Percentiles rank a stretch among this genome's conserved stretches.
These are phyloP conservation scores for Cryptotermes secundus DNA, from an alignment of 1,140 invertebrate genomes.

Conservation along the genomic window DNA sequence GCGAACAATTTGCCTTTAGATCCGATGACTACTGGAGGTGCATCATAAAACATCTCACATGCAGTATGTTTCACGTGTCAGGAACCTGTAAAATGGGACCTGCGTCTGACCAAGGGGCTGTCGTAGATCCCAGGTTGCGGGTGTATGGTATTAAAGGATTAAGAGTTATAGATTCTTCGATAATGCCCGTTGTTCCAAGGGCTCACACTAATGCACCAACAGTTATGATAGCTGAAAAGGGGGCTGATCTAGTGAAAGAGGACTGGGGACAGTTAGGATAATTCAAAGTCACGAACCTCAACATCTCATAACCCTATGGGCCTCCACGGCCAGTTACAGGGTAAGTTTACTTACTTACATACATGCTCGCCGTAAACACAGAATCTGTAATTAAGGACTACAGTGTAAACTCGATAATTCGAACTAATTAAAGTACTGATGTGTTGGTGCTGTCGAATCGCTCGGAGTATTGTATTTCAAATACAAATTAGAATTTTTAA, in stretches of 20 bases:
- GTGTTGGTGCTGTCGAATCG: no score
- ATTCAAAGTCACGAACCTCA: no score
- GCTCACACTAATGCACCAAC: slow-evolving; percentile 76
- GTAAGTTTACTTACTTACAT: no score
- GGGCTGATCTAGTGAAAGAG: slow-evolving; percentile 67
- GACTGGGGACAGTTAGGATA: slow-evolving; percentile 46
- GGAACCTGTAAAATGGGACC: slow-evolving; percentile 80
- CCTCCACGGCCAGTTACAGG: no score
- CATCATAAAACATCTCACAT: slow-evolving; percentile 59
- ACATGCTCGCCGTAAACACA: no score
- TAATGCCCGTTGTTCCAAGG: slow-evolving; percentile 72
- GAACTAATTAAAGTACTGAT: no score
- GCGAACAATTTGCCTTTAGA: slow-evolving; percentile 48
- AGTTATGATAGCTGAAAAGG: slow-evolving; percentile 79
- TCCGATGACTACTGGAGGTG: slow-evolving; percentile 65
- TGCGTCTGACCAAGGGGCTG: slow-evolving; percentile 56
- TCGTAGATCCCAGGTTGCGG: slow-evolving; percentile 65
- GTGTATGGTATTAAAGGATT: slow-evolving; percentile 65
- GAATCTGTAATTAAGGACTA: no score
- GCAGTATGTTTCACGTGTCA: slow-evolving; percentile 68
- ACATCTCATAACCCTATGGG: no score
- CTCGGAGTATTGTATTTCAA: no score
- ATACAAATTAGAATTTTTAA: no score
- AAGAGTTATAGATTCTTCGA: slow-evolving; percentile 75
- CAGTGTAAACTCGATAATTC: no score